Conservation (phyloP, 2,797 vertebrate species). For the Myotis daubentonii region DNA sequence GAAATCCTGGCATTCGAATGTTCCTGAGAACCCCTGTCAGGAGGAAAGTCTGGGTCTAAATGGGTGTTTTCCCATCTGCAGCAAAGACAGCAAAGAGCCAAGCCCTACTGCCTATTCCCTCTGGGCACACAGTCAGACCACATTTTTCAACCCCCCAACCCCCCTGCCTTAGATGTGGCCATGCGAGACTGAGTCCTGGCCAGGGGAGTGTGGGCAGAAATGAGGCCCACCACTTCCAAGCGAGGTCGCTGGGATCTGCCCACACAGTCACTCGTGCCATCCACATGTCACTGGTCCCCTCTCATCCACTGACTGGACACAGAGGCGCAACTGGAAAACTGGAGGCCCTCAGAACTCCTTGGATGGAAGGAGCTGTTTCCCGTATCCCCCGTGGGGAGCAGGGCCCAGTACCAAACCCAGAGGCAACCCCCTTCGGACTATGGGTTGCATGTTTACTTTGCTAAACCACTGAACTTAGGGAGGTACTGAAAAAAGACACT, state of each 20-base stretch:
- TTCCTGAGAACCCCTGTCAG: not conserved
- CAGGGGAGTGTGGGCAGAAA: not conserved
- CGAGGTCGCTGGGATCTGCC: not conserved
- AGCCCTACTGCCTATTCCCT: not conserved
- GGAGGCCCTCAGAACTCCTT: not conserved
- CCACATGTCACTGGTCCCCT: not conserved
- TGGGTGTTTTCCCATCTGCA: not conserved
- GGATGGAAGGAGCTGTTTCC: not conserved
- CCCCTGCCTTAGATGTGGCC: not conserved
- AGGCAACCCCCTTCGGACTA: not conserved
- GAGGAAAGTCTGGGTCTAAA: not conserved
- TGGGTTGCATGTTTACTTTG: not conserved
- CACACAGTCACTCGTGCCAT: not conserved
- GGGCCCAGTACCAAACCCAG: too few species aligned
- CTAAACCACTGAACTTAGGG: not conserved
- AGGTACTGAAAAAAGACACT: not conserved
- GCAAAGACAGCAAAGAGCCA: not conserved
- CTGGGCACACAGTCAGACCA: not conserved
- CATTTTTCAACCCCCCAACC: not conserved
- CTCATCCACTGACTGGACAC: not conserved
- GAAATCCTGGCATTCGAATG: not conserved
- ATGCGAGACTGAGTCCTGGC: not conserved
- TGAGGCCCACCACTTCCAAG: not conserved
- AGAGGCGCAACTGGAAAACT: not conserved
- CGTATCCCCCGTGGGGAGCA: fast-evolving